Conservation (phyloP, 2,113 vertebrate genomes). For the Dicrurus megarhynchus region DNA sequence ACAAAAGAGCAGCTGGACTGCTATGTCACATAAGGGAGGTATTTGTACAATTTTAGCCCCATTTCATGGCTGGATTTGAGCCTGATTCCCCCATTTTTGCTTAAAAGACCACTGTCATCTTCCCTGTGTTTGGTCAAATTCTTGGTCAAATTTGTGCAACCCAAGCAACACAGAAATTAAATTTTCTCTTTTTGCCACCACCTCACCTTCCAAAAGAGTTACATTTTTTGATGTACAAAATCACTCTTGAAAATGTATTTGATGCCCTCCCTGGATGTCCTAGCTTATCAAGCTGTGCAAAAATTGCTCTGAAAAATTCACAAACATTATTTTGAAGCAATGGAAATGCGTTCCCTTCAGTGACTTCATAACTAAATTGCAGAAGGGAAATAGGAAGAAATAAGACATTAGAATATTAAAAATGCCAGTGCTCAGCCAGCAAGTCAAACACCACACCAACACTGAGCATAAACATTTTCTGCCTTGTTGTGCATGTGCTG, state of each 20-base stretch:
- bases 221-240: neutral
- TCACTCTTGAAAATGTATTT: neutral
- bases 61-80: neutral
- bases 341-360: fast-evolving
- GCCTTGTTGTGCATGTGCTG: neutral
- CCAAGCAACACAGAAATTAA: neutral
- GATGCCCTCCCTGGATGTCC: neutral
- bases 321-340: neutral
- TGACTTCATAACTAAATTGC: neutral
- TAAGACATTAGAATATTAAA: neutral
- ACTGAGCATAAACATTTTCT: neutral
- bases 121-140: neutral
- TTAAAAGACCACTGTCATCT: neutral
- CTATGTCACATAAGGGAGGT: neutral
- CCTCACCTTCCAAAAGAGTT: neutral
- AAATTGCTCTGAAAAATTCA: neutral
- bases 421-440: neutral
- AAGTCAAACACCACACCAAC: neutral
- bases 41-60: neutral
- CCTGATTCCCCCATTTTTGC: neutral
- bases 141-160: neutral
- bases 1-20: neutral
- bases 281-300: neutral
- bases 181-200: neutral
- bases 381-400: neutral